Conservation (phyloP, 2,113 vertebrate genomes). For the Protomyctophum bolini region DNA sequence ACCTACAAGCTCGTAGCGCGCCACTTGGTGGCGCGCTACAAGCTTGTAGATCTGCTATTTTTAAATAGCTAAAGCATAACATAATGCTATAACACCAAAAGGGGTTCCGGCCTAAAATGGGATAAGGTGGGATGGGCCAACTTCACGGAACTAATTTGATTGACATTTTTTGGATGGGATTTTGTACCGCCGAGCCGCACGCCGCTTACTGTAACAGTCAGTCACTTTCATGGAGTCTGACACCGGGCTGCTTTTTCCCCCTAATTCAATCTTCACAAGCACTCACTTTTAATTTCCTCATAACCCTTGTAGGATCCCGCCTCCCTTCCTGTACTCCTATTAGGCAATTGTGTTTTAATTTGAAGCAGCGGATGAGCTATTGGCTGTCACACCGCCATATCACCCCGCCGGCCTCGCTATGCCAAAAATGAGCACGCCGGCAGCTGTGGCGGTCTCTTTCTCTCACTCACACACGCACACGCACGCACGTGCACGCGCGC, state of each 20-base stretch:
- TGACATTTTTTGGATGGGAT: constrained; percentile 62
- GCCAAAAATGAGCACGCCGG: constrained; percentile 34
- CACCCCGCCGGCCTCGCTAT: constrained; percentile 26
- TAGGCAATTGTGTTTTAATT: constrained; percentile 69
- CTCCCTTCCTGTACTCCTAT: constrained; percentile 55
- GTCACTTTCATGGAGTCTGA: constrained; percentile 71
- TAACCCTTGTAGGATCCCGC: constrained; percentile 57
- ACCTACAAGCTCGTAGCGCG: too few relatives aligned
- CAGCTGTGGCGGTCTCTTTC: constrained; percentile 57
- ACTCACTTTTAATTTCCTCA: constrained; percentile 71
- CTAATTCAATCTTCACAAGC: constrained; percentile 72
- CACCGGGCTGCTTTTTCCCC: constrained; percentile 59
- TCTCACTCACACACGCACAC: neutral
- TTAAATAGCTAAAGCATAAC: too few relatives aligned
- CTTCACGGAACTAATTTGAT: constrained; percentile 53
- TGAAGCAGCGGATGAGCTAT: constrained; percentile 56
- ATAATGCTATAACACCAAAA: too few relatives aligned
- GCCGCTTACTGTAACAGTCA: constrained; percentile 52
- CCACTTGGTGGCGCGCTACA: too few relatives aligned
- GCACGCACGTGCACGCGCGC: neutral
- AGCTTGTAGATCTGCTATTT: too few relatives aligned
- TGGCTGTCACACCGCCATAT: constrained; percentile 49
- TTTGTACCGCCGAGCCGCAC: constrained; percentile 58
- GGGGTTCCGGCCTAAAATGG: too few relatives aligned
- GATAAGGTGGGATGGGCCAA: neutral